These are phyloP conservation scores for Arrhamphus sclerolepis DNA, from an alignment of 2,797 vertebrate genomes.

Conservation along the genomic window DNA sequence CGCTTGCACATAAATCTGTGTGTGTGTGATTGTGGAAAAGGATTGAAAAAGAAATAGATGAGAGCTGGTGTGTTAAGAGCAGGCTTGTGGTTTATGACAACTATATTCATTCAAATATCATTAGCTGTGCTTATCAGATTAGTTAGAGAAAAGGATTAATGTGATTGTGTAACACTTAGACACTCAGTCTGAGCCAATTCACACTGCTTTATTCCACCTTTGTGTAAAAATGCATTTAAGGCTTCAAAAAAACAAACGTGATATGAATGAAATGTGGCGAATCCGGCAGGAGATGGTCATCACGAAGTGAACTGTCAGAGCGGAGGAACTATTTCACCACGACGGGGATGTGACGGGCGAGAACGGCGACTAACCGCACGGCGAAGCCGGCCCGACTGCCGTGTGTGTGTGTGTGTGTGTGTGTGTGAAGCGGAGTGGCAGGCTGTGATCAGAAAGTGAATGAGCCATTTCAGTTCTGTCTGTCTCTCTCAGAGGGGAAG, in stretches of 20 bases:
- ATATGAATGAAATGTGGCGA: conserved; percentile 28
- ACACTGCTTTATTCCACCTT: conserved; percentile 17
- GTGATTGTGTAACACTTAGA: conserved; percentile 22
- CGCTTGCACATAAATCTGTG: conserved; percentile 48
- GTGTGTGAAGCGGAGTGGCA: conserved; percentile 41
- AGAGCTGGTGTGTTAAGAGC: conserved; percentile 18
- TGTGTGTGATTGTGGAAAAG: conserved; percentile 8
- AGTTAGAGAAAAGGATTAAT: conserved; percentile 51
- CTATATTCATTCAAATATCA: conserved; percentile 43
- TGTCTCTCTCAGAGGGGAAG: conserved; percentile 44
- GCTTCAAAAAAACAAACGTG: conserved; percentile 4
- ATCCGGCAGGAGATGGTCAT: conserved; percentile 21
- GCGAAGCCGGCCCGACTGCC: conserved; percentile 37
- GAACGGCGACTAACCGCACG: conserved; percentile 47
- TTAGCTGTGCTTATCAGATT: conserved; percentile 54
- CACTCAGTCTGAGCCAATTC: neutral
- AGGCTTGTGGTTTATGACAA: conserved; percentile 32
- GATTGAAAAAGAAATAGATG: conserved; percentile 2
- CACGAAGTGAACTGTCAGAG: conserved; percentile 50
- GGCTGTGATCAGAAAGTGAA: conserved; percentile 81
- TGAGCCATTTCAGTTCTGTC: conserved; percentile 72
- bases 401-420: conserved; percentile 30
- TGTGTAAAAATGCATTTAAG: neutral
- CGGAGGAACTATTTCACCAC: conserved; percentile 54
- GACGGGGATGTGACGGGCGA: conserved; percentile 37